Evolutionary conservation across 2,113 vertebrate genomes (phyloP).

Genomic region (Ctenomys sociabilis): DNA sequence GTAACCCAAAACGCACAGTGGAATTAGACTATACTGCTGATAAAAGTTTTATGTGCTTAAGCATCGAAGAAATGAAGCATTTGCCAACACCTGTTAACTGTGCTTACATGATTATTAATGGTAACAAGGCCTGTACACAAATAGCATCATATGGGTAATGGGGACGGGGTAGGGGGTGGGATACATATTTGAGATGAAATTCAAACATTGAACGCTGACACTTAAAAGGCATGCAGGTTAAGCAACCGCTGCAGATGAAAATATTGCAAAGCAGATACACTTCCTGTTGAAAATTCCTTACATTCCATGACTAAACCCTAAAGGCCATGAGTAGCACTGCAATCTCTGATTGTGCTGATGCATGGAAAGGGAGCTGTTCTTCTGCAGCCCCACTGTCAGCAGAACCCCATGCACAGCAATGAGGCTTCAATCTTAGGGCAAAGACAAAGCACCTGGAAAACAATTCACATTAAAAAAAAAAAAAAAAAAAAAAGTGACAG

Average conservation of each 20-base stretch:
- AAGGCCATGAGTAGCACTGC: constrained; percentile 8
- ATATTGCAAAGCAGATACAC: constrained; percentile 77
- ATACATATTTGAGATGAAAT: constrained; percentile 51
- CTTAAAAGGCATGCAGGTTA: constrained; percentile 71
- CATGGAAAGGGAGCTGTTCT: neutral
- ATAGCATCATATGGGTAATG: constrained; percentile 10
- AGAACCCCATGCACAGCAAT: constrained; percentile 73
- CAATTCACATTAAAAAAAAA: constrained; percentile 67
- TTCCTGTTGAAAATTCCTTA: constrained; percentile 82
- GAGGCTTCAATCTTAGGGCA: constrained; percentile 37
- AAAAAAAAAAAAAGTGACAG: constrained; percentile 55
- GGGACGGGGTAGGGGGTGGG: neutral
- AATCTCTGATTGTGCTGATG: constrained; percentile 81
- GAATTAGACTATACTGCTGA: constrained; percentile 71
- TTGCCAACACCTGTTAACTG: constrained; percentile 62
- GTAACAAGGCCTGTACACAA: neutral
- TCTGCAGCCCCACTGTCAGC: constrained; percentile 55
- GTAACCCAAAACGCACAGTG: constrained; percentile 42
- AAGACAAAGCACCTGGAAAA: constrained; percentile 71
- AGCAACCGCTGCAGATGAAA: constrained; percentile 76
- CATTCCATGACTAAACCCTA: constrained; percentile 79
- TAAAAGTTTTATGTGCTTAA: constrained; percentile 57
- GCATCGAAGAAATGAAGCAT: constrained; percentile 77
- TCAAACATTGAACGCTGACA: constrained; percentile 75
- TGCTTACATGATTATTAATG: constrained; percentile 71